Conservation (phyloP, 2,888 invertebrate species). For the Lissonota sp. region DNA sequence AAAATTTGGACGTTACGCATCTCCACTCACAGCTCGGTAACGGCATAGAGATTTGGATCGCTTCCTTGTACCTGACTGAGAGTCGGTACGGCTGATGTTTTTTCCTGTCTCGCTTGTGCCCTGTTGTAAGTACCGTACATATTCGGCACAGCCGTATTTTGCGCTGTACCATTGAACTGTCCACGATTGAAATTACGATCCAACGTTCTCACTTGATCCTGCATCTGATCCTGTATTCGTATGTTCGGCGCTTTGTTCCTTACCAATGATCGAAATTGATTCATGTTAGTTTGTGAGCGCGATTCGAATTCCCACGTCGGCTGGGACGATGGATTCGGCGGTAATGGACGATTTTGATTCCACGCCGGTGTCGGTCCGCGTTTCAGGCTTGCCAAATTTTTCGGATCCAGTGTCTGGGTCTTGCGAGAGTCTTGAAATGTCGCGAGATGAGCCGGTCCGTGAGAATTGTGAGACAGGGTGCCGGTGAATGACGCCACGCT, state of each 20-base stretch:
- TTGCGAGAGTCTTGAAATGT: slow-evolving; percentile 82
- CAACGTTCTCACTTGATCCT: slow-evolving; percentile 79
- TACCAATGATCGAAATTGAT: slow-evolving; percentile 85
- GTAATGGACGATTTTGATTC: slow-evolving; percentile 81
- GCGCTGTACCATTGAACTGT: slow-evolving; percentile 77
- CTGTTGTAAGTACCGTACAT: slow-evolving; percentile 83
- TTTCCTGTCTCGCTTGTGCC: slow-evolving; percentile 79
- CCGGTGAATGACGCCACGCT: slow-evolving; percentile 82
- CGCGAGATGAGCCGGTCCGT: slow-evolving; percentile 81
- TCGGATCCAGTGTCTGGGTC: slow-evolving; percentile 82
- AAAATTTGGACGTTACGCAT: background rate
- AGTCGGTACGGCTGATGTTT: slow-evolving; percentile 77
- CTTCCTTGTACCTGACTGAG: slow-evolving; percentile 82
- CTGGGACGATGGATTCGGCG: slow-evolving; percentile 74
- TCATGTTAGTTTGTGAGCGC: slow-evolving; percentile 83
- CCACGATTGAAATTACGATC: slow-evolving; percentile 81
- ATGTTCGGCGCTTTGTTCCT: slow-evolving; percentile 81
- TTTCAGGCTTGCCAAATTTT: slow-evolving; percentile 81
- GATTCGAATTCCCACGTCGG: slow-evolving; percentile 80
- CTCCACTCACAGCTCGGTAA: slow-evolving; percentile 88
- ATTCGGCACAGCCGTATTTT: slow-evolving; percentile 80
- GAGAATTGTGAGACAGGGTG: slow-evolving; percentile 82
- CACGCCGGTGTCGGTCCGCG: slow-evolving; percentile 81
- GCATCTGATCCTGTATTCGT: slow-evolving; percentile 79
- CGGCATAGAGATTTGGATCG: slow-evolving; percentile 88